Evolutionary conservation across 2,113 vertebrate species (phyloP).

Genomic region (Porphyrio hochstetteri): DNA sequence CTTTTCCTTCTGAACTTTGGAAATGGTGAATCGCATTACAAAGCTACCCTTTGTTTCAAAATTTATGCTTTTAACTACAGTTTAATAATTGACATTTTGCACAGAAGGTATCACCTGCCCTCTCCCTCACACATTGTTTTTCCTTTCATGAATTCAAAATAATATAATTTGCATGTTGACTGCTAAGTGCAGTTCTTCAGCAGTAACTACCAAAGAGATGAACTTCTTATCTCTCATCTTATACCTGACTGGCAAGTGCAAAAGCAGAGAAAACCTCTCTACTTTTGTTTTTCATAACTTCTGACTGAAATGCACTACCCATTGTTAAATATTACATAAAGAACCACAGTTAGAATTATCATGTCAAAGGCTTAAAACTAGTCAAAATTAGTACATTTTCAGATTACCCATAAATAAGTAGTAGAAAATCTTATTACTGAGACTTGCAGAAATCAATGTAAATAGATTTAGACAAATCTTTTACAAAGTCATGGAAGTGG

Average conservation of each 20-base stretch:
- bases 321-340: not conserved
- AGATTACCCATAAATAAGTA: not conserved
- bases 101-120: not conserved
- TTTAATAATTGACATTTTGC: not conserved
- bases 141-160: not conserved
- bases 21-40: not conserved
- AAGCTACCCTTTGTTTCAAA: not conserved
- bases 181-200: not conserved
- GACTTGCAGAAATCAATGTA: not conserved
- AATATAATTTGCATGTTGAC: not conserved
- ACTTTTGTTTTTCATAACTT: not conserved
- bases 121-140: not conserved
- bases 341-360: not conserved
- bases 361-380: not conserved
- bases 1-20: not conserved
- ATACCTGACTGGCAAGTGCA: not conserved
- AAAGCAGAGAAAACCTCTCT: not conserved
- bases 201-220: not conserved
- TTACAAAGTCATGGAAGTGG: not conserved
- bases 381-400: not conserved
- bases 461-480: not conserved
- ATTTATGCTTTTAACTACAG: not conserved
- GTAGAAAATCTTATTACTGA: not conserved
- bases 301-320: not conserved
- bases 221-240: not conserved